A percentile compares a stretch with the other conserved stretches of the same genome.
Conservation (phyloP, 1,140 invertebrate species). For the Pachyrhynchus sulphureomaculatus region DNA sequence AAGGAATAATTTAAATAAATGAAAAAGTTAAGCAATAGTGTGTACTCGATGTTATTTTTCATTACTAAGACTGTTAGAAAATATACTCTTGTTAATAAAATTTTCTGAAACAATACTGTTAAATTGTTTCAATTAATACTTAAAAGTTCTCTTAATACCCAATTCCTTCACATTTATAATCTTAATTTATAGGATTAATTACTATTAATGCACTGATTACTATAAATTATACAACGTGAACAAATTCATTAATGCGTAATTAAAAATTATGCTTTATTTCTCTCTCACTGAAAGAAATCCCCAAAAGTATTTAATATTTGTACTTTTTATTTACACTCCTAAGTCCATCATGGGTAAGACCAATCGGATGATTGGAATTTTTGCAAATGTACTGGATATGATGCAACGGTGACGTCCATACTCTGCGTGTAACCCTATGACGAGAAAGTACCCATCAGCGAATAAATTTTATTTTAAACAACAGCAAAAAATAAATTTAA, state of each 20-base stretch:
- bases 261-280: too few relatives aligned
- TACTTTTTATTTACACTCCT: constrained; percentile 37
- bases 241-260: too few relatives aligned
- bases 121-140: too few relatives aligned
- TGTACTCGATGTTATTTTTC: too few relatives aligned
- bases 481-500: not conserved
- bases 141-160: too few relatives aligned
- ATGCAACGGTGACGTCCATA: constrained; percentile 42
- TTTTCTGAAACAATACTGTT: not conserved
- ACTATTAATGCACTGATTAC: too few relatives aligned
- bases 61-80: too few relatives aligned
- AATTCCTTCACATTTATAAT: not conserved
- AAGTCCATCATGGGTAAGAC: constrained; percentile 41
- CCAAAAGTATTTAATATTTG: constrained; percentile 3
- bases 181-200: too few relatives aligned
- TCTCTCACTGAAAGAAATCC: constrained; percentile 17
- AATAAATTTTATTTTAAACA: constrained; percentile 14
- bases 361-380: constrained; percentile 43
- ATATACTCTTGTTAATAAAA: too few relatives aligned
- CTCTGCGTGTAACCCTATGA: constrained; percentile 48
- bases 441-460: constrained; percentile 51
- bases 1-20: too few relatives aligned
- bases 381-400: constrained; percentile 33
- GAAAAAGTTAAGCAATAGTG: too few relatives aligned
- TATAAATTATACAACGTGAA: too few relatives aligned